phyloP scores from a whole-genome alignment of 64 coral and sea anemone species.

The Montipora capricornis region DNA sequence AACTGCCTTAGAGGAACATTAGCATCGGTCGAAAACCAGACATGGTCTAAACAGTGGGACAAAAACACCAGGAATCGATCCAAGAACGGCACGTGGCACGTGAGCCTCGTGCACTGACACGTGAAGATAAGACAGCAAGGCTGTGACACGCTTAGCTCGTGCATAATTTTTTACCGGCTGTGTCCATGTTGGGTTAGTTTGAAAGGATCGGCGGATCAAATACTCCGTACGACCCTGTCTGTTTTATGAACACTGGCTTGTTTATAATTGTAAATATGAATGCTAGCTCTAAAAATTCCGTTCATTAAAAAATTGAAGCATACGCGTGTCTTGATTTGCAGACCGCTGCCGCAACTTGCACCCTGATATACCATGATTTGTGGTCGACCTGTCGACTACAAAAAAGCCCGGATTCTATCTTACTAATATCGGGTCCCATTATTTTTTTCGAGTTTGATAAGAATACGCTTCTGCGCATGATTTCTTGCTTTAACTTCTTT shows the following conservation, averaged over 20 bases:
- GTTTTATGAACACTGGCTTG: constrained; percentile 97
- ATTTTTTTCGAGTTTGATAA: no score
- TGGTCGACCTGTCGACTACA: no score
- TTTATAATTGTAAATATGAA: constrained; percentile 99
- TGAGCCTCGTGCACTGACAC: constrained; percentile 23
- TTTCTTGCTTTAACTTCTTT: no score
- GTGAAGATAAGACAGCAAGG: background rate
- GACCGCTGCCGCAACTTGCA: background rate
- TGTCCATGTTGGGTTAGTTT: constrained; percentile 68
- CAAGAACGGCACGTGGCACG: constrained; percentile 17
- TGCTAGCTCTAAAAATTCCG: constrained; percentile 99
- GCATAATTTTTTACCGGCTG: constrained; percentile 49
- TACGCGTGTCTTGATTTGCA: constrained; percentile 3
- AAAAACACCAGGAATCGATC: constrained; percentile 25
- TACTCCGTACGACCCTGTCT: constrained; percentile 79
- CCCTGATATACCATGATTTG: no score
- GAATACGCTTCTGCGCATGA: no score
- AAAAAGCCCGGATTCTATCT: no score
- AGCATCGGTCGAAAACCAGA: constrained; percentile 50
- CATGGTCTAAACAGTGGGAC: constrained; percentile 48
- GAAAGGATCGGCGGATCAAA: constrained; percentile 70
- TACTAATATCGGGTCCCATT: no score
- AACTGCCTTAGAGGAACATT: constrained; percentile 79
- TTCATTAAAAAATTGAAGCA: constrained; percentile 99
- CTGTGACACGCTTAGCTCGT: constrained; percentile 35